Evolutionary conservation across 2,113 vertebrate species (phyloP).

Genomic region (Chrysemys picta): DNA sequence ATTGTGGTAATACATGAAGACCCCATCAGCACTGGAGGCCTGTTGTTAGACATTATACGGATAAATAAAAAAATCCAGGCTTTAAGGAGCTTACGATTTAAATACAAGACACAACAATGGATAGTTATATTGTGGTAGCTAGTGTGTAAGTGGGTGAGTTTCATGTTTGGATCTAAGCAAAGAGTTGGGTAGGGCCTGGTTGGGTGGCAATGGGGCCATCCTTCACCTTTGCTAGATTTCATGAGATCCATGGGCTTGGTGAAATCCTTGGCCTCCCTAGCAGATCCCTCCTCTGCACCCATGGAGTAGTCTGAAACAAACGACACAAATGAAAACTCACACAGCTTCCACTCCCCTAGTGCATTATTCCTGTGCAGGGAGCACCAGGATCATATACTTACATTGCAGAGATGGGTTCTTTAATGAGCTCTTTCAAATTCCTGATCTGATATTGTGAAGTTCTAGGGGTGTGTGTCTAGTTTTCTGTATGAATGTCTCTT

Average conservation of each 20-base stretch:
- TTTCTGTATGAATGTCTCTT: background rate
- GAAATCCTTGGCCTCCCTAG: background rate
- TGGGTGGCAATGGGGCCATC: background rate
- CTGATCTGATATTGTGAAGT: background rate
- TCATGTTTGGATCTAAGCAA: background rate
- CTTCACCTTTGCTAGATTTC: background rate
- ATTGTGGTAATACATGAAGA: background rate
- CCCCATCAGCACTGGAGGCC: background rate
- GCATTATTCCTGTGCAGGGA: background rate
- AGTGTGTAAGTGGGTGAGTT: background rate
- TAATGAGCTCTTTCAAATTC: background rate
- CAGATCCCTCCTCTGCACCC: background rate
- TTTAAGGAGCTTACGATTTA: background rate
- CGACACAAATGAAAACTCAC: rapidly evolving
- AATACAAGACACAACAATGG: background rate
- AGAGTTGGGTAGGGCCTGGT: background rate
- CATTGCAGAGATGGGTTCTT: background rate
- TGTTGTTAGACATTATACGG: background rate
- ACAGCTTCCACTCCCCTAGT: background rate
- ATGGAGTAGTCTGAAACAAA: background rate
- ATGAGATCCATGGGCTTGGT: background rate
- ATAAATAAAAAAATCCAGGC: background rate
- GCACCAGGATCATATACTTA: rapidly evolving
- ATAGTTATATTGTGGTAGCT: background rate
- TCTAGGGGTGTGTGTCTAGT: background rate